These are phyloP conservation scores for Zele albiditarsus DNA, from an alignment of 2,888 invertebrate species.

Conservation along the genomic window DNA sequence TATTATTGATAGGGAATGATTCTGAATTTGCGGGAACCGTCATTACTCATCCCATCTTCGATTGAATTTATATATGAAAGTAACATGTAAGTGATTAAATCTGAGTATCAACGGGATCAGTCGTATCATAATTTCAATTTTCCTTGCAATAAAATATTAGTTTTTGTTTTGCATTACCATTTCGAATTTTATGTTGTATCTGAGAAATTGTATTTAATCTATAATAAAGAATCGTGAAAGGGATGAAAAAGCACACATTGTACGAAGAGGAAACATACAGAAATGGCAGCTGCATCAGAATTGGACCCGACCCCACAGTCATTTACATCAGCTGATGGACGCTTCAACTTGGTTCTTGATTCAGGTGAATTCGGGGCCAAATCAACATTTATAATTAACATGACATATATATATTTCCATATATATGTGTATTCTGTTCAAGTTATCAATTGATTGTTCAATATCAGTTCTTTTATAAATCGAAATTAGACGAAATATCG, in stretches of 20 bases:
- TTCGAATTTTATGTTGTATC: not conserved
- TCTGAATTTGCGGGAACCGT: no score
- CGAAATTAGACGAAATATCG: slow-evolving; percentile 37
- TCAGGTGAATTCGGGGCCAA: slow-evolving; percentile 72
- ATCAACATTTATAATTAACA: slow-evolving; percentile 67
- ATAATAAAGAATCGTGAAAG: not conserved
- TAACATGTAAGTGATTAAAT: not conserved
- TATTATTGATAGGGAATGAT: no score
- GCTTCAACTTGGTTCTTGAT: slow-evolving; percentile 69
- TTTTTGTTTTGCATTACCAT: not conserved
- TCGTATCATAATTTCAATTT: not conserved
- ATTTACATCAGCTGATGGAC: slow-evolving; percentile 57
- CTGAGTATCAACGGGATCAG: not conserved
- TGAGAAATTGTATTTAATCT: not conserved
- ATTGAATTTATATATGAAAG: not conserved
- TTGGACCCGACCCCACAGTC: not conserved
- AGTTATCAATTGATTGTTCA: not conserved
- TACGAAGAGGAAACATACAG: no score
- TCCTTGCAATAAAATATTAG: not conserved
- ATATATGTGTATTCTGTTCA: not conserved
- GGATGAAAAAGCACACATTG: not conserved
- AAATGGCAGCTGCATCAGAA: not conserved
- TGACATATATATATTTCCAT: not conserved
- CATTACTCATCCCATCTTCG: no score
- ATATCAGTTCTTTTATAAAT: not conserved